Evolutionary conservation across 1,140 invertebrate species (phyloP).

Genomic region (Himalopsyche phryganea): DNA sequence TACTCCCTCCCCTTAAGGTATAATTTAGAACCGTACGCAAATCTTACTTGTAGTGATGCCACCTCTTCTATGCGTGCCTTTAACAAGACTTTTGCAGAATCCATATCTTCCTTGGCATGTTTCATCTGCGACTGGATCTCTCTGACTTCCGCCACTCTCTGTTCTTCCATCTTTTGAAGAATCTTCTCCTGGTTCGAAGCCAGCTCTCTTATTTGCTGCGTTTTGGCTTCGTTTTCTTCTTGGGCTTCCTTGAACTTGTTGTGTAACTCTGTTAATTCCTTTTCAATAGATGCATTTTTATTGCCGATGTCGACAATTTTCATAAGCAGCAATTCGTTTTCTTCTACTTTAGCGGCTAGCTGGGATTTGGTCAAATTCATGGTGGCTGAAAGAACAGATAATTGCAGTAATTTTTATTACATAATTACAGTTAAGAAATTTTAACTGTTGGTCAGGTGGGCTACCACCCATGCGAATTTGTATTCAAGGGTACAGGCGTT

Average conservation of each 20-base stretch:
- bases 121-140: slow-evolving; percentile 40
- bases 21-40: too few relatives aligned
- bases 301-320: slow-evolving; percentile 49
- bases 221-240: slow-evolving; percentile 27
- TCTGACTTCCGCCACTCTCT: slow-evolving; percentile 38
- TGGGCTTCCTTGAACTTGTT: slow-evolving; percentile 12
- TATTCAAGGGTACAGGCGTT: too few relatives aligned
- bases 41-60: slow-evolving; percentile 26
- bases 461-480: too few relatives aligned
- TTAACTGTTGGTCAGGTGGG: too few relatives aligned
- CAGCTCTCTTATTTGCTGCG: slow-evolving; percentile 24
- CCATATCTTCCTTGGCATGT: slow-evolving; percentile 36
- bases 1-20: too few relatives aligned
- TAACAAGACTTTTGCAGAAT: slow-evolving; percentile 33
- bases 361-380: slow-evolving; percentile 50
- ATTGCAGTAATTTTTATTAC: too few relatives aligned
- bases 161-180: slow-evolving; percentile 42
- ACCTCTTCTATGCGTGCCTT: slow-evolving; percentile 25
- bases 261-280: slow-evolving; percentile 42
- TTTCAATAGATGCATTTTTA: slow-evolving; percentile 47
- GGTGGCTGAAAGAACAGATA: slow-evolving; percentile 35
- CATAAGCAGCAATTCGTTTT: slow-evolving; percentile 52
- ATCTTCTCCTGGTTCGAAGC: slow-evolving; percentile 36
- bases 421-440: too few relatives aligned
- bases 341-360: slow-evolving; percentile 51